phyloP scores from a whole-genome alignment of 2,797 vertebrate species.

The Delichon dasypus region DNA sequence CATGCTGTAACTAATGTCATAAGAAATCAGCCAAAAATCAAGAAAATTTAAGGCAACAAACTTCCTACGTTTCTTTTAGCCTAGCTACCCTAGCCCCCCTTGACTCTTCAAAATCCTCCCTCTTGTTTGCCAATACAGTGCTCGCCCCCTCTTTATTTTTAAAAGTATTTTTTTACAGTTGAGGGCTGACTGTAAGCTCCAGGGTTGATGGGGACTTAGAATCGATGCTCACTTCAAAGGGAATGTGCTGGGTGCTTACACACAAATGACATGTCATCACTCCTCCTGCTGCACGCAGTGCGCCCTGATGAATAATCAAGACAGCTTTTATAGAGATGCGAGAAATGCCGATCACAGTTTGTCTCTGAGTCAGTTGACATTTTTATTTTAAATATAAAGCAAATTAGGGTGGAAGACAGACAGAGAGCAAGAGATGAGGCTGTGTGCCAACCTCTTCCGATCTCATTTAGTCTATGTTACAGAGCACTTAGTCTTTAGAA shows the following conservation, averaged over 20 bases:
- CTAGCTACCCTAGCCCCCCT: background rate
- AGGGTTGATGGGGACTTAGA: background rate
- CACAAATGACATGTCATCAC: background rate
- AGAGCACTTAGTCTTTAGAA: background rate
- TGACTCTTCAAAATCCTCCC: background rate
- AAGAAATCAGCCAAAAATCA: slow-evolving; percentile 20
- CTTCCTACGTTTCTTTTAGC: background rate
- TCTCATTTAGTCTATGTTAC: slow-evolving; percentile 14
- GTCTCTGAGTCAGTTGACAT: slow-evolving; percentile 50
- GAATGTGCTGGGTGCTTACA: background rate
- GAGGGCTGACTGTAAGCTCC: background rate
- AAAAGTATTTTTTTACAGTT: slow-evolving; percentile 11
- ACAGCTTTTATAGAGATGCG: background rate
- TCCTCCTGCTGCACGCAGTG: background rate
- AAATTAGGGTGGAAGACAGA: slow-evolving; percentile 46
- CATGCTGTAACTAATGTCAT: background rate
- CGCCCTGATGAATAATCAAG: slow-evolving; percentile 47
- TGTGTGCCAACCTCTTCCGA: slow-evolving; percentile 13
- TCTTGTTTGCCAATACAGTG: background rate
- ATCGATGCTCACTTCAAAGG: slow-evolving; percentile 31
- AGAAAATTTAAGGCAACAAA: background rate
- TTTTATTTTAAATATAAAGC: slow-evolving; percentile 46
- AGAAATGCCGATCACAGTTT: slow-evolving; percentile 30
- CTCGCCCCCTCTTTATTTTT: background rate
- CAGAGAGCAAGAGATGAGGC: slow-evolving; percentile 19